A percentile compares a stretch with the other conserved stretches of the same genome.
Evolutionary conservation across 2,113 vertebrate genomes (phyloP).

Genomic region (Ciconia maguari): DNA sequence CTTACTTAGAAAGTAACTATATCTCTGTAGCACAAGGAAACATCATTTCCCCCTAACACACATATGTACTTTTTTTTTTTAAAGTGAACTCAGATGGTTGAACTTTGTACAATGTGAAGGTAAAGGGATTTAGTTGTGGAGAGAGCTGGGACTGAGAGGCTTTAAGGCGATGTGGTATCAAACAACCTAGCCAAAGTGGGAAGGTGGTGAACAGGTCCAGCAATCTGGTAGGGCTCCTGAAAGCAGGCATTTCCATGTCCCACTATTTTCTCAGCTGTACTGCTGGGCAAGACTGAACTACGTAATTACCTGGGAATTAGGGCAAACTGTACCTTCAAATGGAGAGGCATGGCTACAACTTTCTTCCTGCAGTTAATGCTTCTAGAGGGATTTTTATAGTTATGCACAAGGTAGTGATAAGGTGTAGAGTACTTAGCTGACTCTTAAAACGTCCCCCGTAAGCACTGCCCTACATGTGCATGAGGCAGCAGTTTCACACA

Average conservation of each 20-base stretch:
- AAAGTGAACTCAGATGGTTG: not conserved
- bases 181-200: not conserved
- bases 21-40: not conserved
- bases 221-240: not conserved
- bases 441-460: not conserved
- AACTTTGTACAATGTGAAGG: not conserved
- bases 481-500: not conserved
- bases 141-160: not conserved
- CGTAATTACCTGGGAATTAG: not conserved
- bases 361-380: not conserved
- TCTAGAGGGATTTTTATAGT: not conserved
- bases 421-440: not conserved
- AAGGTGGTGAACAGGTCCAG: not conserved
- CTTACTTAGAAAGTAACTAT: slow-evolving; percentile 2
- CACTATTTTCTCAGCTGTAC: not conserved
- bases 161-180: not conserved
- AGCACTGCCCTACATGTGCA: slow-evolving; percentile 13
- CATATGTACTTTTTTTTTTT: not conserved
- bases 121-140: not conserved
- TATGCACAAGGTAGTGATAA: not conserved
- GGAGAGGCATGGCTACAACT: not conserved
- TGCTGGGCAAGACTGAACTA: not conserved
- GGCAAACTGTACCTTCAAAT: not conserved
- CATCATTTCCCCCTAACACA: not conserved
- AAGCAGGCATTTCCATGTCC: not conserved